Conservation (phyloP, 2,113 vertebrate genomes). For the Lichenostomus cassidix region DNA sequence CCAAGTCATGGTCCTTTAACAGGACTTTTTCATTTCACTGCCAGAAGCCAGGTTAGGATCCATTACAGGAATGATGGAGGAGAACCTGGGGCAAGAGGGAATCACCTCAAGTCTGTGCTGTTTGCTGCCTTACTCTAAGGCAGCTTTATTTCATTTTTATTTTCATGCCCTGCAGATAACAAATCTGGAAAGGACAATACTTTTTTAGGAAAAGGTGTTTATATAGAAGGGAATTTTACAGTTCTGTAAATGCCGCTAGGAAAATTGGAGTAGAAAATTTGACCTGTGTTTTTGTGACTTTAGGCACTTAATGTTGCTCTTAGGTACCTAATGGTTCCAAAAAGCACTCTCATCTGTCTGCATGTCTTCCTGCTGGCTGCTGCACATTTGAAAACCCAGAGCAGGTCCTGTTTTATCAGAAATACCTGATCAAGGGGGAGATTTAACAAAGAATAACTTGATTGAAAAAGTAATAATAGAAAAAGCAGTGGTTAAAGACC, state of each 20-base stretch:
- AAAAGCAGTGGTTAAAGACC: not conserved
- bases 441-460: not conserved
- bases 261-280: not conserved
- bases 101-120: not conserved
- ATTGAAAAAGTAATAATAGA: not conserved
- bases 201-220: not conserved
- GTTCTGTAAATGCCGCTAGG: not conserved
- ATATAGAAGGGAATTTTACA: not conserved
- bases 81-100: not conserved
- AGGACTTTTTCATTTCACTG: not conserved
- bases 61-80: not conserved
- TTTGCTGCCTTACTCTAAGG: not conserved
- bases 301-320: not conserved
- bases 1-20: not conserved
- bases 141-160: not conserved
- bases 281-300: not conserved
- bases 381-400: not conserved
- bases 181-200: not conserved
- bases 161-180: not conserved
- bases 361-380: not conserved
- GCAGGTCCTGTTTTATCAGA: not conserved
- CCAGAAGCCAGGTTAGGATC: not conserved
- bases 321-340: not conserved
- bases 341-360: not conserved
- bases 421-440: not conserved